phyloP scores from a whole-genome alignment of 2,797 vertebrate species.

The Typhlichthys subterraneus region DNA sequence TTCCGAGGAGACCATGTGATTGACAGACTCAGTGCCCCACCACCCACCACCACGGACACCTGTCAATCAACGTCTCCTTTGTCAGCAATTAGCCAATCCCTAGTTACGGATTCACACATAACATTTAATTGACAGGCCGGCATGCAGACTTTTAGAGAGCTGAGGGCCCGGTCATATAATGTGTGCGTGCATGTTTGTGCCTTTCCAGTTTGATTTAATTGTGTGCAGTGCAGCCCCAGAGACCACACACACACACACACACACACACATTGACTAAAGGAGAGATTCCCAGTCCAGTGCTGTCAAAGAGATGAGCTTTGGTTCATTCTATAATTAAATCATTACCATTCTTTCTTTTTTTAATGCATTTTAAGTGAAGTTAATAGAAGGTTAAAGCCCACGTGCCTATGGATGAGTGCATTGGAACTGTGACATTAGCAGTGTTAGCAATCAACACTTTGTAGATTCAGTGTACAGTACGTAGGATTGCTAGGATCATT shows the following conservation, averaged over 20 bases:
- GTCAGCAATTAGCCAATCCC: constrained; percentile 53
- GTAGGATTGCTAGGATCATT: too few relatives aligned
- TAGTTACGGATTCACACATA: constrained; percentile 26
- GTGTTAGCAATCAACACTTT: too few relatives aligned
- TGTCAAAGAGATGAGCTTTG: too few relatives aligned
- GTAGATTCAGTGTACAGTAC: too few relatives aligned
- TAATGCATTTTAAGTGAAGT: too few relatives aligned
- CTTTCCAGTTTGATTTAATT: constrained; percentile 67
- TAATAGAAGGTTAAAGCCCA: too few relatives aligned
- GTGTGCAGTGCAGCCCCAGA: constrained; percentile 53
- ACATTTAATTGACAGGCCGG: constrained; percentile 50
- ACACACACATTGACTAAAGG: constrained; percentile 19
- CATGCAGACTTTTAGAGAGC: not conserved
- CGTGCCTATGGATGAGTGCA: too few relatives aligned
- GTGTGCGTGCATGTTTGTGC: constrained; percentile 1
- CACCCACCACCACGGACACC: constrained; percentile 20
- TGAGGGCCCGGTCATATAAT: too few relatives aligned
- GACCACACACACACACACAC: constrained; percentile 32
- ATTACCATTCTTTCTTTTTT: too few relatives aligned
- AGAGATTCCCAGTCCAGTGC: not conserved
- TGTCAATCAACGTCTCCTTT: constrained; percentile 59
- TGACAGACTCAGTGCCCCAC: constrained; percentile 36
- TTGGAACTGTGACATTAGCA: too few relatives aligned
- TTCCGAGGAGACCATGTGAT: constrained; percentile 30
- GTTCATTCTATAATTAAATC: too few relatives aligned